Evolutionary conservation across 1,140 invertebrate species (phyloP), one percentile per base, ranked within the genome.

Genomic region (Pristionchus pacificus): DNA sequence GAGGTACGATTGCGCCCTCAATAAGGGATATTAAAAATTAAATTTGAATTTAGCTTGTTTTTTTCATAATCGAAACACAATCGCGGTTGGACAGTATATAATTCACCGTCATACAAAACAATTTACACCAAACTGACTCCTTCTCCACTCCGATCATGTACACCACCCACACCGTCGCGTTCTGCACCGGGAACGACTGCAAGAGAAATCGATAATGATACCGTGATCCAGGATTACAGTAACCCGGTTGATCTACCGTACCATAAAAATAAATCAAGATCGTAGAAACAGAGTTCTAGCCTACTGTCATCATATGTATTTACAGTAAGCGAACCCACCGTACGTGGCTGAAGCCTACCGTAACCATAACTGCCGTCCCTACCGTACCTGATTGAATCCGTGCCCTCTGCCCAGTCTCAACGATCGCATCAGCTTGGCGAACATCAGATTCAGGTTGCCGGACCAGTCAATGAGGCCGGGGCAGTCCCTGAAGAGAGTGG

Each of bases 391-490:
- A 49, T 49, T 49, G 3, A 73, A 32, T 58, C 71, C 71, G 61
- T 63, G 62, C 33, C 57, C 60, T 61, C 60, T 61, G 30, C 60
- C 65, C 58, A 77, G 28, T 25, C 49, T 31, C 61, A 94, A 88
- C 63, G 88, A 89, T 63, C 90, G 87, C 57, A 92, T 82, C 77
- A 95, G 33, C 29, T 90, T 88, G 2, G 89, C 90, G 81, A 93
- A 95, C 86, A 96, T 91, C 79, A 86, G 71, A 28, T 82, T 81
- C 28, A 78, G 64, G 28, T 82, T 76, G 15, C 70, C 71, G 1
- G 65, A 89, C 92, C 93, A 97, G 78, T 96, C 89, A 66, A 96
- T 90, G 57, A 90, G 89, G 0, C 93, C 93, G 70, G 92, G 89
- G 83, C 91, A 92, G 72, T 89, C 86, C 69, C 86, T 85, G 0